Conservation (phyloP, 2,797 vertebrate genomes). For the Vultur gryphus region DNA sequence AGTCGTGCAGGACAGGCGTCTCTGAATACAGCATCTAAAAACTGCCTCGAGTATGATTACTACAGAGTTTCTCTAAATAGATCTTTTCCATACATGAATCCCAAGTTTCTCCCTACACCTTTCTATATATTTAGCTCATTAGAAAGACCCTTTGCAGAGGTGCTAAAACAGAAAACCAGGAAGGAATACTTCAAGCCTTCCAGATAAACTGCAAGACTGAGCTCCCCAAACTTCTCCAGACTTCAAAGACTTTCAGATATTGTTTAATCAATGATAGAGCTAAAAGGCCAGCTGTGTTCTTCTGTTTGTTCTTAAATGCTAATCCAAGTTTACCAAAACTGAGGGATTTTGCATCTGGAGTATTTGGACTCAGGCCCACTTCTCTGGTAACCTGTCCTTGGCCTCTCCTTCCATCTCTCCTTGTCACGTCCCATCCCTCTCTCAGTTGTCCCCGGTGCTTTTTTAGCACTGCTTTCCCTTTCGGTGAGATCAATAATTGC, state of each 20-base stretch:
- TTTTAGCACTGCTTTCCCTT: background rate
- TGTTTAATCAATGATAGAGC: conserved; percentile 60
- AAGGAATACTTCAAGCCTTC: conserved; percentile 41
- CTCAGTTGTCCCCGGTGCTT: background rate
- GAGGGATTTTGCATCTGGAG: conserved; percentile 58
- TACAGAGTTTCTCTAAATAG: background rate
- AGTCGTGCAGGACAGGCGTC: background rate
- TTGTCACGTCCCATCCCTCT: background rate
- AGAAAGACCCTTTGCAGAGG: conserved; percentile 27
- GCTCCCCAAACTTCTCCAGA: conserved; percentile 54
- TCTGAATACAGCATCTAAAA: background rate
- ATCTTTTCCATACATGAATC: background rate
- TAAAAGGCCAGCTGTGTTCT: conserved; percentile 50
- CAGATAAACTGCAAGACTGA: conserved; percentile 26
- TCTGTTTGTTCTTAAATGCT: conserved; percentile 66
- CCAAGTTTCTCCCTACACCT: conserved; percentile 34
- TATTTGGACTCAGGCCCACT: conserved; percentile 19
- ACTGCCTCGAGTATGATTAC: background rate
- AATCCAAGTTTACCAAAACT: conserved; percentile 67
- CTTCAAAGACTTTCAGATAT: conserved; percentile 58
- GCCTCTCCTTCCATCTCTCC: conserved; percentile 27
- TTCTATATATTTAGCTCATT: conserved; percentile 37
- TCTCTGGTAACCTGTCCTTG: conserved; percentile 61
- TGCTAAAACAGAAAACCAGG: conserved; percentile 51
- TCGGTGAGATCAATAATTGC: conserved; percentile 22